A percentile compares a stretch with the other conserved stretches of the same genome.
These are phyloP conservation scores for Chrysaora quinquecirrha DNA, from an alignment of 30 jellyfish, hydroid and myxozoan species.

Conservation along the genomic window DNA sequence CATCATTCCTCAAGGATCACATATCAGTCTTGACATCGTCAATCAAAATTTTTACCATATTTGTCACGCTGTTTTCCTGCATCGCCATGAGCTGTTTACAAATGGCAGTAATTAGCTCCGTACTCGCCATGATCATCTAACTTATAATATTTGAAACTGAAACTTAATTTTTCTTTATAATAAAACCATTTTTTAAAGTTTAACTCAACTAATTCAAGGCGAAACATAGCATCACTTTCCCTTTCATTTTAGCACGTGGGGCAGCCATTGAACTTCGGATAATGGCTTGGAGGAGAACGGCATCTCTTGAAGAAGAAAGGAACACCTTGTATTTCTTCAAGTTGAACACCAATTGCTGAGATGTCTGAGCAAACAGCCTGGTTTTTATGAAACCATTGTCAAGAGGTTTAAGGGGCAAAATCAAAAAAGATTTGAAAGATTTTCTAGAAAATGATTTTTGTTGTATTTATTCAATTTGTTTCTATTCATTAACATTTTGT, in stretches of 20 bases:
- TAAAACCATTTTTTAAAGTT: neutral
- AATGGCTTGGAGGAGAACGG: no score
- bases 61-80: slow-evolving; percentile 1
- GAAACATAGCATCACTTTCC: neutral
- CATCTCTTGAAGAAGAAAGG: no score
- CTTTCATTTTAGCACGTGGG: neutral
- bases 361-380: no score
- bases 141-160: neutral
- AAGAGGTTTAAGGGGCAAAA: no score
- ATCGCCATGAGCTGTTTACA: neutral
- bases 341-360: no score
- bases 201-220: neutral
- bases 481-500: no score
- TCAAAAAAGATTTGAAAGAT: no score
- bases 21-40: slow-evolving; percentile 42
- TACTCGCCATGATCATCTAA: neutral
- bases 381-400: no score
- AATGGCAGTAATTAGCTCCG: slow-evolving; percentile 4
- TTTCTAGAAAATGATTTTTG: no score
- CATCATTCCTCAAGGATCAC: slow-evolving; percentile 5
- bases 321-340: no score
- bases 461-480: no score
- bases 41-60: slow-evolving; percentile 23
- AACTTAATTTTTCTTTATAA: neutral
- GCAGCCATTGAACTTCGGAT: no score